Evolutionary conservation across 2,888 invertebrate genomes (phyloP).

Genomic region (Bembecia ichneumoniformis): DNA sequence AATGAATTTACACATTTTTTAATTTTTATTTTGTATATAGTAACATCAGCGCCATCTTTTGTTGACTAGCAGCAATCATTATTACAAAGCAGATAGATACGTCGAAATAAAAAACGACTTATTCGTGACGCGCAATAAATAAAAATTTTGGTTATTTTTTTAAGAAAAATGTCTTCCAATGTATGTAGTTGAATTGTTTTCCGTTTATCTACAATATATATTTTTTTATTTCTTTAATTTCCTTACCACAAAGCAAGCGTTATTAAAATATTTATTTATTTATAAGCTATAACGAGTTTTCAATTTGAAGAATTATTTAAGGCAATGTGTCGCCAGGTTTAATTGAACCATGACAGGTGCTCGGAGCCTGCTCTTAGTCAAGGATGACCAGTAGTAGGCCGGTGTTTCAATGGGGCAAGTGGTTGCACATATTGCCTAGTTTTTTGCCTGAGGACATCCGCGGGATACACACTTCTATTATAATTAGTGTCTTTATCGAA

Average conservation of each 20-base stretch:
- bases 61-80: slow-evolving; percentile 33
- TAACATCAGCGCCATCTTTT: slow-evolving; percentile 51
- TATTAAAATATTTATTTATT: too few relatives aligned
- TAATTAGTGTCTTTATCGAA: slow-evolving; percentile 56
- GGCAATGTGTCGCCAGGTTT: slow-evolving; percentile 58
- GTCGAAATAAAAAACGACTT: too few relatives aligned
- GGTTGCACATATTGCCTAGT: slow-evolving; percentile 42
- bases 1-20: too few relatives aligned
- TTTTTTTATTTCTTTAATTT: too few relatives aligned
- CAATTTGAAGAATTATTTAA: slow-evolving; percentile 49
- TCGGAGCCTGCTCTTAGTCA: slow-evolving; percentile 37
- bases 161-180: too few relatives aligned
- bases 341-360: slow-evolving; percentile 64
- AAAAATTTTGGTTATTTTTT: too few relatives aligned
- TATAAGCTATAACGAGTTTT: slow-evolving; percentile 11
- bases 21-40: too few relatives aligned
- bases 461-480: slow-evolving; percentile 39
- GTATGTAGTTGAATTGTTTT: too few relatives aligned
- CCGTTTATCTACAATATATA: too few relatives aligned
- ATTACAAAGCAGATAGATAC: too few relatives aligned
- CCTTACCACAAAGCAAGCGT: too few relatives aligned
- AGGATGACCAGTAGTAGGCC: slow-evolving; percentile 44
- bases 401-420: slow-evolving; percentile 41
- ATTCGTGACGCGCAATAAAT: too few relatives aligned
- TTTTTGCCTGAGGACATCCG: slow-evolving; percentile 39